Conservation (phyloP, 2,797 vertebrate species). For the Amazonetta brasiliensis region DNA sequence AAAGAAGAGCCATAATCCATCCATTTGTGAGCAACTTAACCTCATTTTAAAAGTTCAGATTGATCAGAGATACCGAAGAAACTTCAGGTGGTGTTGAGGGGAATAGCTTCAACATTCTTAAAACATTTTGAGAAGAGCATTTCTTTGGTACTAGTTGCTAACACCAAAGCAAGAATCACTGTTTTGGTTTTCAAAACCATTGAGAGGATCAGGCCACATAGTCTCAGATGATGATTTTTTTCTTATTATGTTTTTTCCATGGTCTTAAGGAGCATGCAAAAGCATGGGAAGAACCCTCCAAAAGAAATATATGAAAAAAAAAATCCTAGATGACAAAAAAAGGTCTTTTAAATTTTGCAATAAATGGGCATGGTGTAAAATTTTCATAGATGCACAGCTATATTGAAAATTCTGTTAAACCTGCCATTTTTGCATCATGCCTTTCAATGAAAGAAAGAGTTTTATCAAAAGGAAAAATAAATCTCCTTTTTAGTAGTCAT, state of each 20-base stretch:
- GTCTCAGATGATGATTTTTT: not conserved
- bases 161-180: not conserved
- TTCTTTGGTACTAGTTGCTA: not conserved
- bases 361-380: not conserved
- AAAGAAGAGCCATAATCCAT: accelerated
- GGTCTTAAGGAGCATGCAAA: not conserved
- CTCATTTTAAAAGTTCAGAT: not conserved
- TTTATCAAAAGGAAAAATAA: not conserved
- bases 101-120: not conserved
- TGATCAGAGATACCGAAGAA: not conserved
- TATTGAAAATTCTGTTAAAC: not conserved
- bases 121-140: not conserved
- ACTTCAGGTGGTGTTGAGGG: not conserved
- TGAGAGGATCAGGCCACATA: not conserved
- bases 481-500: not conserved
- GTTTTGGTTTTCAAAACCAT: not conserved
- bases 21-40: not conserved
- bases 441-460: not conserved
- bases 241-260: not conserved
- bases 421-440: not conserved
- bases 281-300: not conserved
- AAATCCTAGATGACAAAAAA: not conserved
- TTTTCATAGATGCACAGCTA: not conserved
- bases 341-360: not conserved
- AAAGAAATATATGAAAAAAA: not conserved